A percentile compares a stretch with the other conserved stretches of the same genome.
Conservation (phyloP, 2,888 invertebrate genomes). For the Leptodirus hochenwartii region DNA sequence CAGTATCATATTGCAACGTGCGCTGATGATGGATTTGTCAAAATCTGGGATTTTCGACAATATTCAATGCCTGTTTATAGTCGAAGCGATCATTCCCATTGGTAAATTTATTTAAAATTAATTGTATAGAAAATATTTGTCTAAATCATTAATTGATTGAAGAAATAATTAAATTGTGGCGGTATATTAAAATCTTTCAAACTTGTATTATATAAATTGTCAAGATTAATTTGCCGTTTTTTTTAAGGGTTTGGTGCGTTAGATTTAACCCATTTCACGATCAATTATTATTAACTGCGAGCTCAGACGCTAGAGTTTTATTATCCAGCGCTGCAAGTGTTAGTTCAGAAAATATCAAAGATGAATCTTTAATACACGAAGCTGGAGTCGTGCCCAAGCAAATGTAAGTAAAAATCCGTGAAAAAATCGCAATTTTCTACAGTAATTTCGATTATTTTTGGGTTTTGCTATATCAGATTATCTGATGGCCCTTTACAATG, state of each 20-base stretch:
- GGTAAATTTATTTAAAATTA: slow-evolving; percentile 29
- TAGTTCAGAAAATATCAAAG: slow-evolving; percentile 57
- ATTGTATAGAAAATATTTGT: neutral
- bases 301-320: slow-evolving; percentile 85
- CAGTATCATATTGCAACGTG: slow-evolving; percentile 86
- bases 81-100: slow-evolving; percentile 72
- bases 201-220: neutral
- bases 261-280: slow-evolving; percentile 95
- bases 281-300: slow-evolving; percentile 81
- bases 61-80: slow-evolving; percentile 59
- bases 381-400: slow-evolving; percentile 29
- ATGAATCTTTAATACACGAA: slow-evolving; percentile 30
- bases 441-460: slow-evolving; percentile 6
- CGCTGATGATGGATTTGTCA: slow-evolving; percentile 88
- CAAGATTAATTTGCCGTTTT: slow-evolving; percentile 6
- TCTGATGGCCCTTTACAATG: slow-evolving; percentile 80
- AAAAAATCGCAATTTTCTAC: no score
- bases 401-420: slow-evolving; percentile 25
- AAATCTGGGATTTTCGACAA: slow-evolving; percentile 92
- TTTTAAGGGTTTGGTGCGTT: slow-evolving; percentile 73
- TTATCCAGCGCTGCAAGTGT: slow-evolving; percentile 75
- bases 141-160: no score
- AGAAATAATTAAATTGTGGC: no score
- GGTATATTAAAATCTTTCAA: slow-evolving; percentile 1
- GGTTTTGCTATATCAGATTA: slow-evolving; percentile 28